Base-by-base conservation (phyloP, 2,113 vertebrate genomes). In the Sylvilagus bachmani region DNA sequence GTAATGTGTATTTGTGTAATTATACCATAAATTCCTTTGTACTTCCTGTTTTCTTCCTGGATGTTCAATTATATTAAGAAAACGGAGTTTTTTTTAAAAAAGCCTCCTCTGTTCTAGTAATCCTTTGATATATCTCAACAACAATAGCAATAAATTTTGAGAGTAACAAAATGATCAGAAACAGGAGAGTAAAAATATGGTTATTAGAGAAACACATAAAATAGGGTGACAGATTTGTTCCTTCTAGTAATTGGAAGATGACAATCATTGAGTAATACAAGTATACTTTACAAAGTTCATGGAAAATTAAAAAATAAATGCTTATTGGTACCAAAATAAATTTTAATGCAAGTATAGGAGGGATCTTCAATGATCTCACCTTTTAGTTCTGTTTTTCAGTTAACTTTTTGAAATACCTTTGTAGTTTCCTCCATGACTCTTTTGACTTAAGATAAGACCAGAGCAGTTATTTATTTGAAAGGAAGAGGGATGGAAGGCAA, bases 11-110 rank as follows among this genome's bases (percentile, higher is more conserved):
- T 51, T 81, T 2, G 13, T 49, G 36, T 75, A 77, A 84, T 77
- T 92, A 27, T 38, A 36, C 61, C 89, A 2, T 73, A 69, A 81
- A 88, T 94, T 88, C 4, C 19, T 91, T 94, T 93, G 51, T 16
- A 38, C 27, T 90, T 96, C 82, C 10, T 82, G 0, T 91, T 77
- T 93, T 93, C 29, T 86, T 77, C n/a, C 38, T 90, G 81, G 33
- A 17, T 79, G 22, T 85, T 94, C 24, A 87, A 0, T 66, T 80
- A 85, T 91, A 83, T 55, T 19, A 88, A 75, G 51, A 74, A 92
- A 96, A 79, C 69, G 82, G 29, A 89, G 55, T 69, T 79, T 90
- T 86, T 16, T 31, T 38, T n/a, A n/a, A 88, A 88, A 80, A 61
- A 69, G 70, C 27, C 17, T 80, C 66, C 90, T 94, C 14, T 69